A percentile compares a stretch with the other conserved stretches of the same genome.
Evolutionary conservation across 2,113 vertebrate genomes (phyloP).

Genomic region (Gopherus flavomarginatus): DNA sequence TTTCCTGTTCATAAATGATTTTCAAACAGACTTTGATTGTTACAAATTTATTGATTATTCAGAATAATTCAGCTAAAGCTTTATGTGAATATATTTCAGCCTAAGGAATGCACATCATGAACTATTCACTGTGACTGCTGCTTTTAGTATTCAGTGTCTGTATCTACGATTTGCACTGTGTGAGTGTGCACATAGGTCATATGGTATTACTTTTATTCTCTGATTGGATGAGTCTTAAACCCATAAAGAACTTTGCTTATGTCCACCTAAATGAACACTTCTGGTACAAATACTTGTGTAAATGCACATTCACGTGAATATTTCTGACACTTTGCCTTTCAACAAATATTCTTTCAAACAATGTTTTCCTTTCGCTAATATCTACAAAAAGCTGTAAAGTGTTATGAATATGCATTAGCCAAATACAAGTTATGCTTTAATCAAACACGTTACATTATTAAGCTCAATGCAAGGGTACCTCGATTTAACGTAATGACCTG

Average conservation of each 20-base stretch:
- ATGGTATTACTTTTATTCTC: neutral
- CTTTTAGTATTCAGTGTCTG: neutral
- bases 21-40: neutral
- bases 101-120: neutral
- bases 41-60: neutral
- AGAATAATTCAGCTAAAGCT: neutral
- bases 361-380: neutral
- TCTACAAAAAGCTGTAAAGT: neutral
- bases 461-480: neutral
- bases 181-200: neutral
- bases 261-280: accelerated
- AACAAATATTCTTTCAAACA: neutral
- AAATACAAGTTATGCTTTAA: neutral
- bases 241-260: neutral
- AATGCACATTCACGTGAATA: neutral
- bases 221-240: neutral
- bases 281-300: neutral
- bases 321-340: constrained; percentile 13
- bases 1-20: neutral
- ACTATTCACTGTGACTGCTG: neutral
- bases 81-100: neutral
- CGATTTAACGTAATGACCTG: accelerated
- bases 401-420: neutral
- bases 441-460: neutral
- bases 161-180: neutral